Percentiles rank a stretch among this genome's conserved stretches.
Conservation (phyloP, 2,113 vertebrate species). For the Herpailurus yagouaroundi region DNA sequence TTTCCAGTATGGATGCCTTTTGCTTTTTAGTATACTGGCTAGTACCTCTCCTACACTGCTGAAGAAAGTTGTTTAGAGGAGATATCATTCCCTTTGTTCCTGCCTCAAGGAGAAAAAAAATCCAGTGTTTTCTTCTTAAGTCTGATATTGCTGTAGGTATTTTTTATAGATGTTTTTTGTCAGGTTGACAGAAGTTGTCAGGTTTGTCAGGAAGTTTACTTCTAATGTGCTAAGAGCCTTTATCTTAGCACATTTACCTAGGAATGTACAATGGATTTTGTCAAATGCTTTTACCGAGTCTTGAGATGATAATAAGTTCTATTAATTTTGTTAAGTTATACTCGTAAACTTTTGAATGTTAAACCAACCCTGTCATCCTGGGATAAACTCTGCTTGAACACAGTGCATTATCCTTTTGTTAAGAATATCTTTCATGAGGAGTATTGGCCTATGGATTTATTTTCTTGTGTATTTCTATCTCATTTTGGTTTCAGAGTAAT, state of each 20-base stretch:
- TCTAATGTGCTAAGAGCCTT: constrained; percentile 1
- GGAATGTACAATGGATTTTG: not conserved
- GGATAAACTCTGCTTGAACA: not conserved
- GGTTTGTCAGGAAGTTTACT: not conserved
- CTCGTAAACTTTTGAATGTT: not conserved
- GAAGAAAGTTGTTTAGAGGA: not conserved
- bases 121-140: not conserved
- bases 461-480: not conserved
- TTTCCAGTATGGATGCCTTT: not conserved
- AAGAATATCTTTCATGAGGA: not conserved
- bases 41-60: not conserved
- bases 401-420: not conserved
- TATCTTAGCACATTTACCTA: not conserved
- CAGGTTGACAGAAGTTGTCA: not conserved
- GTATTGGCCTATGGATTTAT: not conserved
- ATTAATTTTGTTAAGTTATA: not conserved
- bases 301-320: not conserved
- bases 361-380: not conserved
- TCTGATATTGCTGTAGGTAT: not conserved
- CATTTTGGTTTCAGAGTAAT: not conserved
- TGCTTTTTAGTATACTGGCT: not conserved
- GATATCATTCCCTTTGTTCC: not conserved
- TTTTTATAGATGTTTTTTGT: not conserved
- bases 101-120: not conserved
- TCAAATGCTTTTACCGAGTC: not conserved